These are phyloP conservation scores for Pangasius krempfi DNA, from an alignment of 2,797 vertebrate genomes.

Conservation along the genomic window DNA sequence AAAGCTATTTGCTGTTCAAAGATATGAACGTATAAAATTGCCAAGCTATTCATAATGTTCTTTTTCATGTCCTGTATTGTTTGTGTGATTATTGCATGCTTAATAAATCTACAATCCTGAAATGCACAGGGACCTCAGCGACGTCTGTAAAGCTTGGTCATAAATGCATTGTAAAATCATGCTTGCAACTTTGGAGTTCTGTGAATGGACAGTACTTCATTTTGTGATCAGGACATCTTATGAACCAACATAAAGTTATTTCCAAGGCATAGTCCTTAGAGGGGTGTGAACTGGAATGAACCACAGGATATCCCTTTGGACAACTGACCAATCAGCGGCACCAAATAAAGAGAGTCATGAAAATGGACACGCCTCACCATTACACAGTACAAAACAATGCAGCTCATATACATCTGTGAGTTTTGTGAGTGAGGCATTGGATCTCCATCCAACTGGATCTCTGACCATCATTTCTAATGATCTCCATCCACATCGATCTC, in stretches of 20 bases:
- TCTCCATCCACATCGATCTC: background rate
- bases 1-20: background rate
- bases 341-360: background rate
- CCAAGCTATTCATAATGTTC: background rate
- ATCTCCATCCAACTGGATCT: background rate
- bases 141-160: background rate
- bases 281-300: background rate
- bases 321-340: background rate
- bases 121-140: background rate
- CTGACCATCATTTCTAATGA: background rate
- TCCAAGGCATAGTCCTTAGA: background rate
- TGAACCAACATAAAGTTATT: background rate
- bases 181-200: background rate
- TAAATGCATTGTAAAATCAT: background rate
- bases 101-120: background rate
- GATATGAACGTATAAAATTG: background rate
- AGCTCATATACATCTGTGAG: background rate
- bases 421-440: background rate
- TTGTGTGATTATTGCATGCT: background rate
- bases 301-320: background rate
- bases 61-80: background rate
- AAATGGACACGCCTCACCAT: background rate
- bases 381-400: background rate
- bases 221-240: background rate
- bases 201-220: background rate